Base-by-base conservation (phyloP, 2,797 vertebrate genomes). In the Scomberomorus guttatus region DNA sequence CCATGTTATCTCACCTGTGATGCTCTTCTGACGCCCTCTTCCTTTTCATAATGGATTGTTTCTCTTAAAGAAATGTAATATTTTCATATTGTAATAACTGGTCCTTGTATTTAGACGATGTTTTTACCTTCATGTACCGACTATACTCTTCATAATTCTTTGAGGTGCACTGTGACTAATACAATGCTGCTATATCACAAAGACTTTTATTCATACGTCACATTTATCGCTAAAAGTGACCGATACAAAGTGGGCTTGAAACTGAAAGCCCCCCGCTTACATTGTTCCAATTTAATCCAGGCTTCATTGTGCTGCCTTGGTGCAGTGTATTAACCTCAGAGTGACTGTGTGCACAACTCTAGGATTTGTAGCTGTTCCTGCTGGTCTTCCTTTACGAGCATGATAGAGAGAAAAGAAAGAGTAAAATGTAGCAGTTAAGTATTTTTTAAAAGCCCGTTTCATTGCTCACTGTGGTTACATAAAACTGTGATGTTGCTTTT, bases 1-100 rank as follows among this genome's bases (percentile, higher is more conserved):
- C 89, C 77, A 75, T 77, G 83, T 85, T 69, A 87, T 69, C 70
- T 32, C 76, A 82, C 85, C 90, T 90, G 84, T 90, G 80, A 88
- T 80, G 71, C 80, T 82, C 79, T 82, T 79, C 86, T 82, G 73
- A 64, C 77, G 11, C 74, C 69, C 64, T 44, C 42, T 75, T 72
- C 76, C 88, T 84, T 93, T 93, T 89, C 88, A 82, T 87, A 83
- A 87, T 81, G 82, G 85, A 91, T 83, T 82, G 61, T 87, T 88
- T 91, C 77, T 91, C 88, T 91, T 84, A 76, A 88, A 69, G 87
- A 90, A 77, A 92, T 89, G 90, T 92, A 93, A 91, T 93, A 94
- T 94, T 94, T 95, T 95, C 90, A 93, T 94, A 93, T 93, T 93
- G 90, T 94, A 82, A 89, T 92, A 86, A 69, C 86, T 66, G 72